A percentile compares a stretch with the other conserved stretches of the same genome.
These are phyloP conservation scores for Phrynocephalus guinanensis DNA, from an alignment of 2,797 vertebrate species.

Conservation along the genomic window DNA sequence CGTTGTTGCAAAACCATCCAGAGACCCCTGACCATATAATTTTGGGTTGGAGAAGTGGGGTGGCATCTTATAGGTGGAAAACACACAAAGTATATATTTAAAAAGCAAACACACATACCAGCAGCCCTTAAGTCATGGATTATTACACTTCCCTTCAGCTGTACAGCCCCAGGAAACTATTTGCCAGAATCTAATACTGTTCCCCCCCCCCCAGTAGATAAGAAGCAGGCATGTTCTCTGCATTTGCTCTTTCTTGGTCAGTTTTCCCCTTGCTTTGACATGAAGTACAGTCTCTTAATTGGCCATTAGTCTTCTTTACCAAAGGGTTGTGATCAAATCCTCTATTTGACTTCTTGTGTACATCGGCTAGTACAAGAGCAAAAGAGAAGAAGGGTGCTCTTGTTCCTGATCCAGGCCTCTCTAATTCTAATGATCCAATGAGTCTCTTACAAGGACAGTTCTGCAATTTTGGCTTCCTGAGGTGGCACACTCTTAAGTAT, in stretches of 20 bases:
- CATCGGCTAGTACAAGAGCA: background rate
- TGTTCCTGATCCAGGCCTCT: background rate
- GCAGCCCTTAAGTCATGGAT: too few relatives aligned
- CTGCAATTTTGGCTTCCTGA: background rate
- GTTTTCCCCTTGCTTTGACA: background rate
- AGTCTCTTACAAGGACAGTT: background rate
- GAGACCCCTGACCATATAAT: too few relatives aligned
- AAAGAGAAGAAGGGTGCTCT: background rate
- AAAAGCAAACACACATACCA: too few relatives aligned
- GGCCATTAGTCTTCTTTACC: too few relatives aligned
- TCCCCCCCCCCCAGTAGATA: too few relatives aligned
- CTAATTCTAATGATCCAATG: background rate
- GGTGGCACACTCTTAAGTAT: background rate
- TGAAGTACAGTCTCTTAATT: background rate
- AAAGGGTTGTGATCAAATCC: too few relatives aligned
- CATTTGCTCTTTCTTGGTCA: background rate
- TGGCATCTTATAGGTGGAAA: too few relatives aligned
- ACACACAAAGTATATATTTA: too few relatives aligned
- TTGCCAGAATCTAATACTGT: background rate
- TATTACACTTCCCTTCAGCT: background rate
- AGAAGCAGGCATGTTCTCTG: background rate
- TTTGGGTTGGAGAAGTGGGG: too few relatives aligned
- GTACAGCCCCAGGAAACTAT: too few relatives aligned
- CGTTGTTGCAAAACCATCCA: too few relatives aligned
- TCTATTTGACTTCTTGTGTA: background rate